Evolutionary conservation across 2,888 invertebrate genomes (phyloP).

Genomic region (Luffia ferchaultella): DNA sequence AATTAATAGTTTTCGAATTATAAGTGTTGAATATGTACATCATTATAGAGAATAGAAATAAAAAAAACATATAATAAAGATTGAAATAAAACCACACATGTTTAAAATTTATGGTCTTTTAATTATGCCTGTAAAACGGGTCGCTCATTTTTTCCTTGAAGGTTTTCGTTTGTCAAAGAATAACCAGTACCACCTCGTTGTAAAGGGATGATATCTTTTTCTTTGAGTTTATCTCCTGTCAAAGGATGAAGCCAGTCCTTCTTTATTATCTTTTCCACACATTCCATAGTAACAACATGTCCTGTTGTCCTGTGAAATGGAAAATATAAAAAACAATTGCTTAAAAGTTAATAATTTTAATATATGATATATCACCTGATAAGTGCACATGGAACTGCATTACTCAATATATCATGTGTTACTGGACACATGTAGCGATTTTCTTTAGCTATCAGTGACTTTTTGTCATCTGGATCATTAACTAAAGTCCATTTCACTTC

Average conservation of each 20-base stretch:
- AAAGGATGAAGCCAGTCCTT: conserved; percentile 97
- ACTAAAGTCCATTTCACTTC: conserved; percentile 92
- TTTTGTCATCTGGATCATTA: conserved; percentile 86
- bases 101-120: too few species aligned
- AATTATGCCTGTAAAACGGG: conserved; percentile 83
- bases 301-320: conserved; percentile 71
- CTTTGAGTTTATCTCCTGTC: conserved; percentile 82
- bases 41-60: neutral
- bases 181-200: conserved; percentile 97
- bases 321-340: neutral
- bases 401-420: conserved; percentile 94
- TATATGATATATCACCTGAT: conserved; percentile 56
- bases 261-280: conserved; percentile 94
- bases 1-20: conserved; percentile 19
- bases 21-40: neutral
- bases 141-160: conserved; percentile 84
- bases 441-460: conserved; percentile 86
- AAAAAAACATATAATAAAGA: neutral
- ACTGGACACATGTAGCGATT: conserved; percentile 98
- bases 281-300: conserved; percentile 94
- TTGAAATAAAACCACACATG: neutral
- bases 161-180: conserved; percentile 82
- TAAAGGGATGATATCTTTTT: conserved; percentile 91
- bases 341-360: neutral
- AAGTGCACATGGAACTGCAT: conserved; percentile 94